phyloP scores from a whole-genome alignment of 2,888 invertebrate genomes.

The Melipona beecheii region DNA sequence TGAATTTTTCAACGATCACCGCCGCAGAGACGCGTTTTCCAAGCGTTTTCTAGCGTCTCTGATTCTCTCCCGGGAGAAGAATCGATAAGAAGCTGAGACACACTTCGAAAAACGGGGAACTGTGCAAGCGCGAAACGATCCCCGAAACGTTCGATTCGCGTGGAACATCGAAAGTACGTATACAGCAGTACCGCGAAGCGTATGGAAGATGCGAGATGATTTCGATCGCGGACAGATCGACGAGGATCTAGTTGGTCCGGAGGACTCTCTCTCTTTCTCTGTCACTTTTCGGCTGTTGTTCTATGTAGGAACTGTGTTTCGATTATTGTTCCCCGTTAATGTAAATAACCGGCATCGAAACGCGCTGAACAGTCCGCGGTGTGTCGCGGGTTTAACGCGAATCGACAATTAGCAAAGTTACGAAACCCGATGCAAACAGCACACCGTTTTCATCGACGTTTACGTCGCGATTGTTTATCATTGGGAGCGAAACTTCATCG shows the following conservation, averaged over 20 bases:
- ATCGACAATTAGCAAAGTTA: slow-evolving; percentile 37
- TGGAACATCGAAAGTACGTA: background rate
- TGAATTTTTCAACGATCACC: slow-evolving; percentile 14
- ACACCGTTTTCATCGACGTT: slow-evolving; percentile 20
- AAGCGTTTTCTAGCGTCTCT: no score
- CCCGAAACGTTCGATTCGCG: background rate
- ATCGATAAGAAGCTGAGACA: background rate
- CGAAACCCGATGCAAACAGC: slow-evolving; percentile 21
- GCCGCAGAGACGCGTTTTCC: background rate
- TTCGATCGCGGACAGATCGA: slow-evolving; percentile 18
- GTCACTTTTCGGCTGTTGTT: background rate
- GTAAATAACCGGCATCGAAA: slow-evolving; percentile 35
- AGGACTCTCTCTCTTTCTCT: background rate
- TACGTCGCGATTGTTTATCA: slow-evolving; percentile 24
- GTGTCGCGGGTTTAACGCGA: slow-evolving; percentile 38
- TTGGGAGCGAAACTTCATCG: slow-evolving; percentile 5
- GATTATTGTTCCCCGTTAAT: slow-evolving; percentile 16
- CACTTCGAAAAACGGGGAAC: background rate
- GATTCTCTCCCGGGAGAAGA: background rate
- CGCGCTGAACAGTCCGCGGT: slow-evolving; percentile 25
- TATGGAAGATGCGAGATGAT: background rate
- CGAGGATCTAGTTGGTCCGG: background rate
- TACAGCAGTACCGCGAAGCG: background rate
- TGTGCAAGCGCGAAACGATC: background rate
- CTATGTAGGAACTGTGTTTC: slow-evolving; percentile 4